These are phyloP conservation scores for Xiphias gladius DNA, from an alignment of 2,113 vertebrate genomes.

Conservation along the genomic window DNA sequence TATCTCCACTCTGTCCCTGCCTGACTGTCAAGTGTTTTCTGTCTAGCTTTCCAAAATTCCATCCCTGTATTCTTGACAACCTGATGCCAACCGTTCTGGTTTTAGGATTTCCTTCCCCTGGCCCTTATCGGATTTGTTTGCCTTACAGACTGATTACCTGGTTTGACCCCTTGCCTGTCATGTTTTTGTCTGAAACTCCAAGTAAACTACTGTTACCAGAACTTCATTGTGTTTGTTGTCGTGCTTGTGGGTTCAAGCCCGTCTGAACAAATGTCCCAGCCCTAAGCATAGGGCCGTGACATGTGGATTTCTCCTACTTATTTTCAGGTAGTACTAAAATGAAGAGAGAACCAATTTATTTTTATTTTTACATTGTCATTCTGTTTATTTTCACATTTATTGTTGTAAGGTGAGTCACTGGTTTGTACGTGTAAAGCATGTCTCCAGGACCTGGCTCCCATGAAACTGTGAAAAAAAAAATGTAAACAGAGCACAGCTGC, in stretches of 20 bases:
- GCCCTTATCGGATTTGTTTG: neutral
- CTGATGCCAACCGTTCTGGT: no score
- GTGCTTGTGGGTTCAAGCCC: no score
- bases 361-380: neutral
- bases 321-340: neutral
- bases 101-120: neutral
- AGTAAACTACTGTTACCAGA: no score
- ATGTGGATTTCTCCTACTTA: neutral
- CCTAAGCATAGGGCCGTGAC: conserved; percentile 13
- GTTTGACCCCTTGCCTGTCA: neutral
- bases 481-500: neutral
- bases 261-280: neutral
- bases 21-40: neutral
- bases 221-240: no score
- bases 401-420: neutral
- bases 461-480: neutral
- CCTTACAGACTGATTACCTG: neutral
- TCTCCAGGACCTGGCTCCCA: neutral
- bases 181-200: neutral
- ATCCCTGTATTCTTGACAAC: neutral
- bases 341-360: neutral
- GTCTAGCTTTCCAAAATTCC: neutral
- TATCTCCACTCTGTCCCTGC: neutral
- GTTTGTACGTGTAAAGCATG: neutral
- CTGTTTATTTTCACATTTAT: neutral